Evolutionary conservation across 2,888 invertebrate species (phyloP).

Genomic region (Acleris holmiana): DNA sequence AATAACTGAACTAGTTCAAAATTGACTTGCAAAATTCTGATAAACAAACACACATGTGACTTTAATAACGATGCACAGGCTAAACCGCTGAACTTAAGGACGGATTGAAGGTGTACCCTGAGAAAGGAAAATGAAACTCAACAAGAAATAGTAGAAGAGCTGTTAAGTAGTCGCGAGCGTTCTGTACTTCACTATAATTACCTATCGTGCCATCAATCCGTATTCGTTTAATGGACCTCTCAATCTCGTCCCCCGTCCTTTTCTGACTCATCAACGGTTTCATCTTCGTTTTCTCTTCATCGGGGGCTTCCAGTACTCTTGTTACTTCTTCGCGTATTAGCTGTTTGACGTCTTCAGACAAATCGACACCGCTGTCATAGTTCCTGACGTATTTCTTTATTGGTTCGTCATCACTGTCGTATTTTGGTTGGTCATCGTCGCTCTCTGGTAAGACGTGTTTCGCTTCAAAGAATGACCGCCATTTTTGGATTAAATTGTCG

Average conservation of each 20-base stretch:
- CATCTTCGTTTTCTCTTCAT: slow-evolving; percentile 8
- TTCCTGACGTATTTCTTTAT: slow-evolving; percentile 67
- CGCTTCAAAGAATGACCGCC: slow-evolving; percentile 54
- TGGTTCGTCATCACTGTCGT: slow-evolving; percentile 60
- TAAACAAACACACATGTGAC: no score
- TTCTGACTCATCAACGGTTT: slow-evolving; percentile 32
- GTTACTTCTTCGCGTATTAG: slow-evolving; percentile 60
- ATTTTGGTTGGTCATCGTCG: slow-evolving; percentile 42
- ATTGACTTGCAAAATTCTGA: no score
- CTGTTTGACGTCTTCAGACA: slow-evolving; percentile 63
- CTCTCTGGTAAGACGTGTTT: slow-evolving; percentile 46
- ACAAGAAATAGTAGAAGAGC: no score
- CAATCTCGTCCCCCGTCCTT: slow-evolving; percentile 27
- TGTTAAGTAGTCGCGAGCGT: no score
- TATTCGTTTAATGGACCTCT: slow-evolving; percentile 23
- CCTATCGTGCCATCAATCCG: slow-evolving; percentile 35
- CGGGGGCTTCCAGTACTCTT: slow-evolving; percentile 49
- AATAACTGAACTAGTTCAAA: no score
- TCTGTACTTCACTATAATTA: not conserved
- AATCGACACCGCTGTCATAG: slow-evolving; percentile 59
- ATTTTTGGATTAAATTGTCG: slow-evolving; percentile 60
- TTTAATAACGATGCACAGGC: no score
- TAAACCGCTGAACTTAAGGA: no score
- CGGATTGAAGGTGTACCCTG: no score
- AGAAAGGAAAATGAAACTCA: no score